phyloP scores from a whole-genome alignment of 2,797 vertebrate genomes.

The Crax fasciolata region DNA sequence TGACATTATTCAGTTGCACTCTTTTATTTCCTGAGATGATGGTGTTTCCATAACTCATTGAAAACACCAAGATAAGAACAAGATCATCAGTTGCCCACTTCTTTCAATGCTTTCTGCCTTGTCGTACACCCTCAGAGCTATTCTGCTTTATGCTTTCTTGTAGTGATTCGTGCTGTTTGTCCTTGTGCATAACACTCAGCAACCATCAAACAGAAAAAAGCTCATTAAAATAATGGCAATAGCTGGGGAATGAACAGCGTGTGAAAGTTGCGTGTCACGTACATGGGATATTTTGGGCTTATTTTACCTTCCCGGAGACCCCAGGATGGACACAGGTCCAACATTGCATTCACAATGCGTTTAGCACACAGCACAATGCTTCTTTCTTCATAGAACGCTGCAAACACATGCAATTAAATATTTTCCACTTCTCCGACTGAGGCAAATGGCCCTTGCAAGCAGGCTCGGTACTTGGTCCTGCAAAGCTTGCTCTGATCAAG shows the following conservation, averaged over 20 bases:
- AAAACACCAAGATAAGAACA: background rate
- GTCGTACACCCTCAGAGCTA: fast-evolving
- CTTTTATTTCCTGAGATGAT: background rate
- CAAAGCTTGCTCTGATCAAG: conserved; percentile 59
- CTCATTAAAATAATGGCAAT: background rate
- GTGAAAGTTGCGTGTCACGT: fast-evolving
- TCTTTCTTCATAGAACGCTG: fast-evolving
- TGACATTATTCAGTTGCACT: background rate
- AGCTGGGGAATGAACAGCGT: background rate
- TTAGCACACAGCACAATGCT: background rate
- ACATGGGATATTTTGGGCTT: background rate
- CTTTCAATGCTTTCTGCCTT: background rate
- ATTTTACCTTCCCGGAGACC: background rate
- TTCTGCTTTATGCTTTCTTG: background rate
- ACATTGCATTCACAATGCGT: background rate
- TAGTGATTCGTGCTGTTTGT: fast-evolving
- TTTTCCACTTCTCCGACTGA: background rate
- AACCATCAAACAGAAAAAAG: fast-evolving
- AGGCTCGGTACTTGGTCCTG: background rate
- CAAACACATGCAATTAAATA: background rate
- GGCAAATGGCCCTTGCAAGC: background rate
- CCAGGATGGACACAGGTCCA: background rate
- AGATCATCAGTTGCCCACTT: fast-evolving
- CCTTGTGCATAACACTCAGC: background rate
- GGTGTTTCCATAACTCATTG: fast-evolving